Percentiles rank a stretch among this genome's conserved stretches.
Conservation (phyloP, 2,888 invertebrate species). For the Encarsia formosa region DNA sequence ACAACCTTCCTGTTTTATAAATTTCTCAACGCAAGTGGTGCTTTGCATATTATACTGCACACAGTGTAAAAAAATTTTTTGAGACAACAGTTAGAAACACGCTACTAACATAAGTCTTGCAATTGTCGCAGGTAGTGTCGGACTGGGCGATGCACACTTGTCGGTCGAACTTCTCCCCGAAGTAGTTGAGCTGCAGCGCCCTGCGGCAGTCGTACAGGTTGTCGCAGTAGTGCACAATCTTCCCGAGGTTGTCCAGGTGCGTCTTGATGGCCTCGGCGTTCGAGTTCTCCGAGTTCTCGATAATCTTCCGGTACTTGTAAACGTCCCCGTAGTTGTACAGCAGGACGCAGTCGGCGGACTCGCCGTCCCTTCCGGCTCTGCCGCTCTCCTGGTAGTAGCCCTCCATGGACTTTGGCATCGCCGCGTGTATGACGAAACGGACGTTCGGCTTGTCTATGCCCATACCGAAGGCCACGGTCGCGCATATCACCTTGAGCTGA, state of each 20-base stretch:
- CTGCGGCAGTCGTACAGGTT: constrained; percentile 90
- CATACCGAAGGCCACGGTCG: constrained; percentile 98
- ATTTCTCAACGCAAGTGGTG: too few relatives aligned
- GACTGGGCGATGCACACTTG: constrained; percentile 66
- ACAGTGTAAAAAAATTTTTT: too few relatives aligned
- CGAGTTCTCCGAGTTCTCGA: constrained; percentile 62
- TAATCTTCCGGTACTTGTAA: constrained; percentile 64
- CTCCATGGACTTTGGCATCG: constrained; percentile 91
- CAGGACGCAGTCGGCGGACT: constrained; percentile 76
- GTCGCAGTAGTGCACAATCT: constrained; percentile 90
- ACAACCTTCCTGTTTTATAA: too few relatives aligned
- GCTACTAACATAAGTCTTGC: constrained; percentile 54
- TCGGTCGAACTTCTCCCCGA: constrained; percentile 78
- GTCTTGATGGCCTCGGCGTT: constrained; percentile 60
- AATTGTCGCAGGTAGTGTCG: constrained; percentile 84
- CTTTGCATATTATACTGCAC: too few relatives aligned
- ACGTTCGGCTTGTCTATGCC: constrained; percentile 98
- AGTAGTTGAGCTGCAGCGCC: constrained; percentile 78
- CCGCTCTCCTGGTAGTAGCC: constrained; percentile 99
- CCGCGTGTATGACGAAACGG: constrained; percentile 88
- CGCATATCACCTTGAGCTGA: constrained; percentile 74
- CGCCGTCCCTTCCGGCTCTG: constrained; percentile 91
- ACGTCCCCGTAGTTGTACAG: constrained; percentile 85
- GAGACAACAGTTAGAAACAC: too few relatives aligned
- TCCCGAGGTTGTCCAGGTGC: constrained; percentile 80